Conservation (phyloP, 2,113 vertebrate genomes). For the Anarhynchus alexandrinus region DNA sequence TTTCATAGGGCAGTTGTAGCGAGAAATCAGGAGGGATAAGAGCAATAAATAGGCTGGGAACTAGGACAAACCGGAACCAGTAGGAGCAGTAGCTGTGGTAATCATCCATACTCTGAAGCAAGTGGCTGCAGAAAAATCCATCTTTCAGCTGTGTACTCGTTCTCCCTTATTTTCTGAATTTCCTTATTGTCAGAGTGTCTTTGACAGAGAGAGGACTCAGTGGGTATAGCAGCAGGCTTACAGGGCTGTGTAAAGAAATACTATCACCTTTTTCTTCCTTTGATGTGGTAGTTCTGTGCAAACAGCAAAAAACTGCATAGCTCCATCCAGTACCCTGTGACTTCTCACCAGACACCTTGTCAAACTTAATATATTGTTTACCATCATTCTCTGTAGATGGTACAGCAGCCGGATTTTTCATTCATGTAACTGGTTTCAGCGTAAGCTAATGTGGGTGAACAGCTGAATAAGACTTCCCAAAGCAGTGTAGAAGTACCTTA, state of each 20-base stretch:
- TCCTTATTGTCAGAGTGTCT: not conserved
- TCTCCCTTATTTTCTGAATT: not conserved
- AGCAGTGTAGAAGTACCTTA: not conserved
- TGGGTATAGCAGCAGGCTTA: not conserved
- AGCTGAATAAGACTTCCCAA: not conserved
- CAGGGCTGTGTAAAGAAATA: not conserved
- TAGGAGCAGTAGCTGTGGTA: not conserved
- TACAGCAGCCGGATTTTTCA: not conserved
- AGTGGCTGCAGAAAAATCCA: not conserved
- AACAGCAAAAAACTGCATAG: not conserved
- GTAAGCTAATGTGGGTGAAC: not conserved
- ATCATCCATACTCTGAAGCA: not conserved
- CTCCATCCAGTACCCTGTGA: not conserved
- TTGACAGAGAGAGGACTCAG: not conserved
- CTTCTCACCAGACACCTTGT: not conserved
- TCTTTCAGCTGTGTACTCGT: not conserved
- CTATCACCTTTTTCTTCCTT: not conserved
- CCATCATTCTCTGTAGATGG: not conserved
- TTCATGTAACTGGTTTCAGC: not conserved
- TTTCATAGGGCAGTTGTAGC: not conserved
- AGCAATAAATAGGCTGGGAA: not conserved
- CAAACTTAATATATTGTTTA: not conserved
- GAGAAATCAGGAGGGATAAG: not conserved
- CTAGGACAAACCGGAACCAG: not conserved
- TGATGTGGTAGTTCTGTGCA: not conserved